These are phyloP conservation scores for Halesus radiatus DNA, from an alignment of 1,140 invertebrate genomes.

Conservation along the genomic window DNA sequence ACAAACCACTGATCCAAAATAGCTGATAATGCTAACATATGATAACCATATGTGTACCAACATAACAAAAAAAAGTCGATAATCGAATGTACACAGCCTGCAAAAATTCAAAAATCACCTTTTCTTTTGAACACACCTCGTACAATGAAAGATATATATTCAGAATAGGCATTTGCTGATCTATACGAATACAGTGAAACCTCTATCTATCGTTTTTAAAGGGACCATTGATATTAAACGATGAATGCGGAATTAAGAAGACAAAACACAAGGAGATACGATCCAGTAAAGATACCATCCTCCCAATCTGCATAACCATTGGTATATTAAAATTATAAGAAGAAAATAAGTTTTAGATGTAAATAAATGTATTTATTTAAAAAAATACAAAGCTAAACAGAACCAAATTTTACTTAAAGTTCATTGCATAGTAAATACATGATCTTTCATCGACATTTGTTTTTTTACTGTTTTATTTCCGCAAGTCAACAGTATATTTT, in stretches of 20 bases:
- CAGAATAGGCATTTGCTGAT: too few species aligned
- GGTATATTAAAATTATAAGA: constrained; percentile 26
- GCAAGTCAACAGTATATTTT: constrained; percentile 14
- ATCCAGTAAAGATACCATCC: constrained; percentile 8
- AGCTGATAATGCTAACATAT: too few species aligned
- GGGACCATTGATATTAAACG: not conserved
- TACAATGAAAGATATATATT: too few species aligned
- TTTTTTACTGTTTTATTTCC: constrained; percentile 21
- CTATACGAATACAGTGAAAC: constrained; percentile 35
- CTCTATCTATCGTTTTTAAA: constrained; percentile 33
- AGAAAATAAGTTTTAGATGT: constrained; percentile 13
- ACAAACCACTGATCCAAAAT: too few species aligned
- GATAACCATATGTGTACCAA: too few species aligned
- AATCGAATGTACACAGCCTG: too few species aligned
- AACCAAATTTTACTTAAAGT: not conserved
- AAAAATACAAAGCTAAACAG: constrained; percentile 25
- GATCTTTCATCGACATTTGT: constrained; percentile 19
- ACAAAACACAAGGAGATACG: constrained; percentile 20
- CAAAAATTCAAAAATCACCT: too few species aligned
- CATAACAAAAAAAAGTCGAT: too few species aligned
- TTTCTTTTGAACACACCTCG: too few species aligned
- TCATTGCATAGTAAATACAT: constrained; percentile 17
- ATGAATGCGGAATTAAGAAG: constrained; percentile 6
- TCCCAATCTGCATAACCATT: constrained; percentile 30
- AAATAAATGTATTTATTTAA: constrained; percentile 21